A percentile compares a stretch with the other conserved stretches of the same genome.
Conservation (phyloP, 2,113 vertebrate species). For the Ciconia maguari region DNA sequence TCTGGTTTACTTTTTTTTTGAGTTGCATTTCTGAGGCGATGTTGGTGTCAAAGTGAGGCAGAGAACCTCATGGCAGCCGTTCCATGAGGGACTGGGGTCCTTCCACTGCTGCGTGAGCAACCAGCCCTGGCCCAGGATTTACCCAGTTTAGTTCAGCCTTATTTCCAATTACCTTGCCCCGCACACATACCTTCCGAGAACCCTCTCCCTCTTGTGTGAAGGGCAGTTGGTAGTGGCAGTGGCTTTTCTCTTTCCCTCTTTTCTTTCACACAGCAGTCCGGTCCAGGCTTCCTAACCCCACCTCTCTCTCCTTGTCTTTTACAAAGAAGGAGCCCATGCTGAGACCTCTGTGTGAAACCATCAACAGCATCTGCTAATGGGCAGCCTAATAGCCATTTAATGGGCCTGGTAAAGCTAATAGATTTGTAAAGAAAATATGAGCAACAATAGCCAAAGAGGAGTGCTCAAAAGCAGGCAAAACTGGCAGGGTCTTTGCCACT, state of each 20-base stretch:
- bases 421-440: slow-evolving; percentile 70
- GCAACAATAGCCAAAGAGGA: slow-evolving; percentile 37
- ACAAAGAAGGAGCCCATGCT: slow-evolving; percentile 4
- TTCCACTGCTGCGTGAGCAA: neutral
- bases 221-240: neutral
- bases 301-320: neutral
- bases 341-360: slow-evolving; percentile 49
- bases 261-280: neutral
- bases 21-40: neutral
- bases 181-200: neutral
- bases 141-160: neutral
- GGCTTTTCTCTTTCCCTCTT: neutral
- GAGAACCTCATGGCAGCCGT: neutral
- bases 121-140: neutral
- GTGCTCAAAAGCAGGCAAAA: slow-evolving; percentile 22
- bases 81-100: neutral
- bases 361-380: slow-evolving; percentile 69
- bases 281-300: neutral
- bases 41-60: neutral
- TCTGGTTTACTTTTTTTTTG: neutral
- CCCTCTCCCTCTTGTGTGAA: neutral
- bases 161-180: neutral
- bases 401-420: slow-evolving; percentile 59
- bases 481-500: neutral
- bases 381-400: slow-evolving; percentile 71